Percentiles rank a stretch among this genome's conserved stretches.
Conservation (phyloP, 2,113 vertebrate species). For the Campylomormyrus numenius region DNA sequence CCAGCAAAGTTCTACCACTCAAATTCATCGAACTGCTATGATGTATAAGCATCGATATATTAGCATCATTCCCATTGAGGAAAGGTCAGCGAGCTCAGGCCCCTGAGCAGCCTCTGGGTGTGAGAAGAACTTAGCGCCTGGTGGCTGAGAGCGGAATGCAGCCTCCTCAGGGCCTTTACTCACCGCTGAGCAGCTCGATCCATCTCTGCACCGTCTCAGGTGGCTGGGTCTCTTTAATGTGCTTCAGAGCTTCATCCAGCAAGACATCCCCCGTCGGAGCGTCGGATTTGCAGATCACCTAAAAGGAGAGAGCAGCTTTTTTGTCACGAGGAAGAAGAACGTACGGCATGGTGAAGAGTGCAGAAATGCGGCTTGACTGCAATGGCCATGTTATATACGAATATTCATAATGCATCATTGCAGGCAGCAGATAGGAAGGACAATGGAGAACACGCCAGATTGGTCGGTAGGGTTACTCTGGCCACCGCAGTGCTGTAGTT, state of each 20-base stretch:
- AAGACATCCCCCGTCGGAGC: conserved; percentile 91
- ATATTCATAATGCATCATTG: not conserved
- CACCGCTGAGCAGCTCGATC: conserved; percentile 96
- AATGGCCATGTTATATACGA: not conserved
- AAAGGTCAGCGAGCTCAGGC: not conserved
- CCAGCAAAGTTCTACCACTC: not conserved
- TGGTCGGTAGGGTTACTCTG: not conserved
- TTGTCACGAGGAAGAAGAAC: not conserved
- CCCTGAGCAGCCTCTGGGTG: not conserved
- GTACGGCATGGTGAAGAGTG: not conserved
- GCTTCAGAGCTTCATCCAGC: conserved; percentile 91
- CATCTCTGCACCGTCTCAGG: conserved; percentile 95
- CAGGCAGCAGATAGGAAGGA: not conserved
- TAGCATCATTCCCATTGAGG: not conserved
- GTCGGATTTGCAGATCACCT: conserved; percentile 95
- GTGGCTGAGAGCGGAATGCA: not conserved
- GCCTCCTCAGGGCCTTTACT: conserved; percentile 34
- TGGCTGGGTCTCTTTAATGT: conserved; percentile 90
- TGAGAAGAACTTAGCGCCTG: not conserved
- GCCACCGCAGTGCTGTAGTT: not conserved
- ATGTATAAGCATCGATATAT: not conserved
- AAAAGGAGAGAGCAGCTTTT: conserved; percentile 19
- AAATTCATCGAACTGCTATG: not conserved
- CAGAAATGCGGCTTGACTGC: not conserved
- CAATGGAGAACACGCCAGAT: not conserved